Evolutionary conservation across 2,888 invertebrate species (phyloP).

Genomic region (Erynnis tages): DNA sequence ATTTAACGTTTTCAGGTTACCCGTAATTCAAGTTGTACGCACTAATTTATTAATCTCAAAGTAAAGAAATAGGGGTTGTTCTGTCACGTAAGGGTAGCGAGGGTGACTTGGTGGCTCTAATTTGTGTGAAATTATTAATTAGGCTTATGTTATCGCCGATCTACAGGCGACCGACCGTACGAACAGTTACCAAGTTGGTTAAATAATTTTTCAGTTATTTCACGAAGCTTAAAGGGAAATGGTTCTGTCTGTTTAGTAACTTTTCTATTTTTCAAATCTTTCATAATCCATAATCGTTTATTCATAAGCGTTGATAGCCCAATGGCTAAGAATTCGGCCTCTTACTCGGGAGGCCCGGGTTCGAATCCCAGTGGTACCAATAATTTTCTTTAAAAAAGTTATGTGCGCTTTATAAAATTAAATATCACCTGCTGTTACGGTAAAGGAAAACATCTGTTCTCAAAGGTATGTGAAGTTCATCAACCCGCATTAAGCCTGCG

Average conservation of each 20-base stretch:
- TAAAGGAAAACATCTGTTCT: too few relatives aligned
- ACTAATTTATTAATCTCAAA: neutral
- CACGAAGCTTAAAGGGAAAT: neutral
- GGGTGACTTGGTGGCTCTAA: constrained; percentile 38
- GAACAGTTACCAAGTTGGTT: neutral
- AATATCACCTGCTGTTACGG: too few relatives aligned
- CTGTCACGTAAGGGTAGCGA: constrained; percentile 1
- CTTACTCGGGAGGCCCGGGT: too few relatives aligned
- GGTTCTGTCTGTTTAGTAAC: neutral
- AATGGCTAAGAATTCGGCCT: too few relatives aligned
- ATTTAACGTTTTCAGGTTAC: too few relatives aligned
- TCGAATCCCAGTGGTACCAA: too few relatives aligned
- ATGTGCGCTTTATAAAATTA: too few relatives aligned
- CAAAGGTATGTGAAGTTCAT: too few relatives aligned
- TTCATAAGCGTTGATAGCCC: neutral
- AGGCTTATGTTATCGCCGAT: constrained; percentile 48
- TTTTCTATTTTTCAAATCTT: neutral
- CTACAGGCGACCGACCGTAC: constrained; percentile 27
- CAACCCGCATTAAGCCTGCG: too few relatives aligned
- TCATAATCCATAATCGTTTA: neutral
- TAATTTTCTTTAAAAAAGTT: too few relatives aligned
- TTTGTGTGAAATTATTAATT: constrained; percentile 76
- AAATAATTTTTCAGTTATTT: constrained; percentile 14
- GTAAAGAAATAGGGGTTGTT: neutral
- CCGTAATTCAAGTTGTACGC: too few relatives aligned